A percentile compares a stretch with the other conserved stretches of the same genome.
Conservation (phyloP, 1,140 invertebrate genomes). For the Hyles vespertilio region DNA sequence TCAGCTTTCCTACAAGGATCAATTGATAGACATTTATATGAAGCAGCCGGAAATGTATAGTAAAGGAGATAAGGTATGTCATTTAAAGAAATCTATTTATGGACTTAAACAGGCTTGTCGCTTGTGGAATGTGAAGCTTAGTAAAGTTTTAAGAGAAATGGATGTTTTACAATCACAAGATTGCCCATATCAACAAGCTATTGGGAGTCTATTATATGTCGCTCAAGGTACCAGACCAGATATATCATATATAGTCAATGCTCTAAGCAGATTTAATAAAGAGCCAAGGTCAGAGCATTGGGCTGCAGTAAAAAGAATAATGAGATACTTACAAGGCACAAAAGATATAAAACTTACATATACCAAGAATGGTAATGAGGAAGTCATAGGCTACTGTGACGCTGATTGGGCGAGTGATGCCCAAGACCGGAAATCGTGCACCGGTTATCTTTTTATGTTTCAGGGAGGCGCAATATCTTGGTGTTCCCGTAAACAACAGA, state of each 20-base stretch:
- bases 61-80: conserved; percentile 17
- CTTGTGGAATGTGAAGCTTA: conserved; percentile 12
- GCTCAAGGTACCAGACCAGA: conserved; percentile 32
- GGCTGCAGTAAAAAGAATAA: conserved; percentile 29
- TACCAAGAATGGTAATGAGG: conserved; percentile 17
- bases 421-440: conserved; percentile 21
- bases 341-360: conserved; percentile 21
- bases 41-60: conserved; percentile 22
- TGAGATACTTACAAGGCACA: conserved; percentile 29
- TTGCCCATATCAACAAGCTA: conserved; percentile 16
- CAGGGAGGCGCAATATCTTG: conserved; percentile 21
- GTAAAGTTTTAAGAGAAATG: neutral
- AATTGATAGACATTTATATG: conserved; percentile 55
- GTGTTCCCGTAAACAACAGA: conserved; percentile 16
- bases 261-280: conserved; percentile 27
- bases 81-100: conserved; percentile 26
- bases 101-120: conserved; percentile 23
- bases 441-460: conserved; percentile 22
- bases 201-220: conserved; percentile 32
- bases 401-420: conserved; percentile 23
- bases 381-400: conserved; percentile 27
- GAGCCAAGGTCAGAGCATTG: conserved; percentile 24
- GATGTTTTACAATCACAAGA: conserved; percentile 3
- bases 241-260: conserved; percentile 30
- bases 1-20: conserved; percentile 45